Conservation (phyloP, 2,113 vertebrate species). For the Oreotrochilus melanogaster region DNA sequence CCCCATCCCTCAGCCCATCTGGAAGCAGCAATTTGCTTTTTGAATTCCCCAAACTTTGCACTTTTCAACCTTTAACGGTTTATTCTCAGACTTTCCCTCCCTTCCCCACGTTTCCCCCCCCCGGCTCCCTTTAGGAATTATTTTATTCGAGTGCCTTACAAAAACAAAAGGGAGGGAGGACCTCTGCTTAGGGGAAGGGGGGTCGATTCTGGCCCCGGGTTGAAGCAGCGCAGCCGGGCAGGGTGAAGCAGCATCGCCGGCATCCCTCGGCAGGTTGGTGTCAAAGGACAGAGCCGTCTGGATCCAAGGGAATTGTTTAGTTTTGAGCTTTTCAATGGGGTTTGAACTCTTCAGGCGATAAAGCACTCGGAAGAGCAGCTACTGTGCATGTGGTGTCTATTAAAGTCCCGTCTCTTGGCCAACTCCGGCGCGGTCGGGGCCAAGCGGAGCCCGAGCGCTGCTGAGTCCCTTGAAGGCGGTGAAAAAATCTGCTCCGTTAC, state of each 20-base stretch:
- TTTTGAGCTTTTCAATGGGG: background rate
- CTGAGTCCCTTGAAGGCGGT: background rate
- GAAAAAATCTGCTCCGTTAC: background rate
- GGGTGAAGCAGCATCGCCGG: fast-evolving
- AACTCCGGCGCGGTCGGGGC: conserved; percentile 4
- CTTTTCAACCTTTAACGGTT: background rate
- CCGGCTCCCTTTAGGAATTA: background rate
- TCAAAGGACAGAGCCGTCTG: background rate
- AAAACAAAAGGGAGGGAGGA: background rate
- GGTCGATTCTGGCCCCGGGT: fast-evolving
- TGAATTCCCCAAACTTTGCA: background rate
- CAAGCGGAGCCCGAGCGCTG: background rate
- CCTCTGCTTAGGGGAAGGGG: background rate
- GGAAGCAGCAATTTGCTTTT: background rate
- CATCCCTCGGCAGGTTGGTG: background rate
- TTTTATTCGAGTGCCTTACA: background rate
- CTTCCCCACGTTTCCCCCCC: too few relatives aligned
- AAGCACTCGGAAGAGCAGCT: conserved; percentile 9
- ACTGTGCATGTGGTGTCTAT: conserved; percentile 63
- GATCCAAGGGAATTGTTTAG: background rate
- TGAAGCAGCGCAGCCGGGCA: fast-evolving
- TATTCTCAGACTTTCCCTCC: background rate
- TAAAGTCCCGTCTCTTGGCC: conserved; percentile 25
- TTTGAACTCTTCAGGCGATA: background rate
- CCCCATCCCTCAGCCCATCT: background rate